These are phyloP conservation scores for Odocoileus virginianus DNA, from an alignment of 2,113 vertebrate species.

Conservation along the genomic window DNA sequence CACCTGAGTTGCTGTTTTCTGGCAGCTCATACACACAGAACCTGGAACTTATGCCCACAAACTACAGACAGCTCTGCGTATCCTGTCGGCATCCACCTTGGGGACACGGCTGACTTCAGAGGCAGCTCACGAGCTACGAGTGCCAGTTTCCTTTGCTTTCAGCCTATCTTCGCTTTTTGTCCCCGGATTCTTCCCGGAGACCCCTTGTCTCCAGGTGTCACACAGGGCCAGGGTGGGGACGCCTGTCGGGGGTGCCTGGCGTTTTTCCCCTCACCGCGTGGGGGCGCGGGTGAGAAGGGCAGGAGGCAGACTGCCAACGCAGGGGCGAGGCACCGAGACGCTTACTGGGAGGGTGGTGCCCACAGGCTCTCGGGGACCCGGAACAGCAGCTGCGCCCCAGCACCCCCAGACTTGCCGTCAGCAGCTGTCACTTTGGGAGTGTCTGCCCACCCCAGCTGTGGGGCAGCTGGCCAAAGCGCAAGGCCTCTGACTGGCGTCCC, in stretches of 20 bases:
- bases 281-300: fast-evolving
- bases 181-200: background rate
- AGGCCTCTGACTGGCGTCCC: background rate
- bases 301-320: background rate
- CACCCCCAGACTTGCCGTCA: fast-evolving
- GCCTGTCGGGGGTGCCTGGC: background rate
- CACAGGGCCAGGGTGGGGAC: background rate
- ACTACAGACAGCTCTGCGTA: too few relatives aligned
- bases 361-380: background rate
- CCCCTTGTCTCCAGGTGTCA: too few relatives aligned
- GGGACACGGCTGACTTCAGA: background rate
- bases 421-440: background rate
- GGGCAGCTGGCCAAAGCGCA: background rate
- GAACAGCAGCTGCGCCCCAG: background rate
- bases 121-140: background rate
- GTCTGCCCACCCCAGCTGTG: background rate
- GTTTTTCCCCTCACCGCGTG: fast-evolving
- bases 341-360: background rate
- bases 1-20: fast-evolving
- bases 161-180: too few relatives aligned
- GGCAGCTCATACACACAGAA: background rate
- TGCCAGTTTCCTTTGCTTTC: background rate
- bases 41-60: background rate
- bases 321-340: too few relatives aligned
- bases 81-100: fast-evolving